Percentiles rank a stretch among this genome's conserved stretches.
Evolutionary conservation across 2,888 invertebrate genomes (phyloP).

Genomic region (Alentia gelatinosa): DNA sequence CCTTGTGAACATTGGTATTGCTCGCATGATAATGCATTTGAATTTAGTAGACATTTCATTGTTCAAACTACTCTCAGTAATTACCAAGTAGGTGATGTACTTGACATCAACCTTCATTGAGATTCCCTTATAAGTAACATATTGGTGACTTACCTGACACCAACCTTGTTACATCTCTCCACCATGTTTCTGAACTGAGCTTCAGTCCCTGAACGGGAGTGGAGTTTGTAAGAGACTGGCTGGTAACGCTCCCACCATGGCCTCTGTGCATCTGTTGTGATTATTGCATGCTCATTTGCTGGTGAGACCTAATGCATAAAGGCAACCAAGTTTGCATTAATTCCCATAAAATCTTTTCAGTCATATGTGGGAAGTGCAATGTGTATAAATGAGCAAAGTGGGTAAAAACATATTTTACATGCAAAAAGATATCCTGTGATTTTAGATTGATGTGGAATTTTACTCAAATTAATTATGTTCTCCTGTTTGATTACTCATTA

Average conservation of each 20-base stretch:
- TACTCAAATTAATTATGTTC: no score
- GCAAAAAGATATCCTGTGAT: no score
- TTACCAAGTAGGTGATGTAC: background rate
- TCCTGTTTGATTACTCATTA: no score
- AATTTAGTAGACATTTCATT: background rate
- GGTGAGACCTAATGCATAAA: slow-evolving; percentile 70
- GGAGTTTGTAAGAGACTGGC: slow-evolving; percentile 73
- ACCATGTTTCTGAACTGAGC: slow-evolving; percentile 73
- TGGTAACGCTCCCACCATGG: slow-evolving; percentile 78
- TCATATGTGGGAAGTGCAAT: no score
- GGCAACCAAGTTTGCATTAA: no score
- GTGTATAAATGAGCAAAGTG: no score
- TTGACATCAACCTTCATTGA: background rate
- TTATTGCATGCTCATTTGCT: slow-evolving; percentile 71
- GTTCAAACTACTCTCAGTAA: background rate
- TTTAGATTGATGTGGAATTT: no score
- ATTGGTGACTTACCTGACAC: slow-evolving; percentile 72
- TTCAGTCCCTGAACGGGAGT: slow-evolving; percentile 73
- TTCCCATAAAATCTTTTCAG: no score
- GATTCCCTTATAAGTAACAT: background rate
- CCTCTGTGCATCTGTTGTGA: slow-evolving; percentile 67
- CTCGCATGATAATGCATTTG: background rate
- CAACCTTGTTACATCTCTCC: slow-evolving; percentile 69
- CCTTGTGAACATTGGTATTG: background rate
- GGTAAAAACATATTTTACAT: no score